Evolutionary conservation across 2,113 vertebrate species (phyloP).

Genomic region (Capreolus pygargus): DNA sequence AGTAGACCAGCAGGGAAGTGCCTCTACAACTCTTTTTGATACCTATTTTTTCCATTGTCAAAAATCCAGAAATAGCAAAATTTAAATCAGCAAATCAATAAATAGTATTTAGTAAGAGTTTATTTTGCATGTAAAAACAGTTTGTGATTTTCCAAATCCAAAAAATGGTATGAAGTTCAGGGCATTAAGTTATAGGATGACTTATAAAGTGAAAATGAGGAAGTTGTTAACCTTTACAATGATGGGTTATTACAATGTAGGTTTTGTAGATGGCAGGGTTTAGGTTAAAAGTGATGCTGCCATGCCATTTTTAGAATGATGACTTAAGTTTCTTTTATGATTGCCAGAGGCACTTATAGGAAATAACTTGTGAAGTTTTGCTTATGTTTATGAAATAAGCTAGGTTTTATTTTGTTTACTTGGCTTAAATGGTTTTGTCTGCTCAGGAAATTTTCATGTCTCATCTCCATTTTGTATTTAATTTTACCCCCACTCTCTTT

Average conservation of each 20-base stretch:
- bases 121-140: background rate
- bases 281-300: background rate
- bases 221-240: background rate
- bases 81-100: background rate
- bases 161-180: background rate
- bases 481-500: background rate
- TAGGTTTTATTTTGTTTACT: background rate
- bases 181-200: background rate
- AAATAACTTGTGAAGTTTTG: background rate
- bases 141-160: background rate
- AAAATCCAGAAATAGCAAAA: background rate
- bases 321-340: background rate
- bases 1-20: background rate
- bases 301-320: background rate
- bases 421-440: background rate
- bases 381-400: background rate
- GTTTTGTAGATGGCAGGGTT: background rate
- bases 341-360: background rate
- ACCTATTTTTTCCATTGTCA: background rate
- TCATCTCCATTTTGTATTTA: background rate
- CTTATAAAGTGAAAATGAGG: background rate
- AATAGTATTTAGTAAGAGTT: background rate
- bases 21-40: background rate
- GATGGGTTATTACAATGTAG: background rate
- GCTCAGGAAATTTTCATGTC: background rate